phyloP scores from a whole-genome alignment of 2,797 vertebrate genomes.

The Tragelaphus eurycerus region DNA sequence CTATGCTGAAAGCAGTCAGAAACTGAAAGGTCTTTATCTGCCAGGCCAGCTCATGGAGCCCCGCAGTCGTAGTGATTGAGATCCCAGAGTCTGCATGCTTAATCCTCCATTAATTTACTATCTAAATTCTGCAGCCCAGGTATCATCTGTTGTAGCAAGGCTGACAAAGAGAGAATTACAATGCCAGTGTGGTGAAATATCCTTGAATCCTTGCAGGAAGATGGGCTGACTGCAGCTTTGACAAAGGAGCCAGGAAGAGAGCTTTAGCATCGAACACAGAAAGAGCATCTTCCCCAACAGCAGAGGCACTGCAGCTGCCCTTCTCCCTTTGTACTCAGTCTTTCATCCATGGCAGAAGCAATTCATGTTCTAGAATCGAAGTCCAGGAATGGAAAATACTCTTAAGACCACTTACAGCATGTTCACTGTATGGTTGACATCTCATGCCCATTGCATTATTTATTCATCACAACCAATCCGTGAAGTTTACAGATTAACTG shows the following conservation, averaged over 20 bases:
- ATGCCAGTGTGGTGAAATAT: conserved; percentile 56
- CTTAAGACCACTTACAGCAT: background rate
- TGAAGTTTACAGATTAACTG: background rate
- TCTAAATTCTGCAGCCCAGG: conserved; percentile 65
- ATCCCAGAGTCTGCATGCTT: conserved; percentile 65
- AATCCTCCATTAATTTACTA: conserved; percentile 61
- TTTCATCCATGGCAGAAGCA: background rate
- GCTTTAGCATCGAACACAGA: background rate
- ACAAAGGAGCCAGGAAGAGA: background rate
- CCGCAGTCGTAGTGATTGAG: conserved; percentile 51
- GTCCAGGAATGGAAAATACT: background rate
- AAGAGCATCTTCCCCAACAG: background rate
- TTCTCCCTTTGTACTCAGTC: background rate
- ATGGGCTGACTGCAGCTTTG: background rate
- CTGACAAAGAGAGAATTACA: conserved; percentile 65
- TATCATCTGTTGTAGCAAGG: conserved; percentile 62
- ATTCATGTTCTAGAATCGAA: background rate
- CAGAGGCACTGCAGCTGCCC: background rate
- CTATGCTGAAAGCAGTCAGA: background rate
- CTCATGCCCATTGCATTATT: background rate
- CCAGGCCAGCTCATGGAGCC: conserved; percentile 61
- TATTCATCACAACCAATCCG: background rate
- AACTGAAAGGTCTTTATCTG: background rate
- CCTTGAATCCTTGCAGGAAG: conserved; percentile 63
- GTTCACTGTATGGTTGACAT: background rate